phyloP scores from a whole-genome alignment of 2,888 invertebrate species.

The Thera obeliscata region DNA sequence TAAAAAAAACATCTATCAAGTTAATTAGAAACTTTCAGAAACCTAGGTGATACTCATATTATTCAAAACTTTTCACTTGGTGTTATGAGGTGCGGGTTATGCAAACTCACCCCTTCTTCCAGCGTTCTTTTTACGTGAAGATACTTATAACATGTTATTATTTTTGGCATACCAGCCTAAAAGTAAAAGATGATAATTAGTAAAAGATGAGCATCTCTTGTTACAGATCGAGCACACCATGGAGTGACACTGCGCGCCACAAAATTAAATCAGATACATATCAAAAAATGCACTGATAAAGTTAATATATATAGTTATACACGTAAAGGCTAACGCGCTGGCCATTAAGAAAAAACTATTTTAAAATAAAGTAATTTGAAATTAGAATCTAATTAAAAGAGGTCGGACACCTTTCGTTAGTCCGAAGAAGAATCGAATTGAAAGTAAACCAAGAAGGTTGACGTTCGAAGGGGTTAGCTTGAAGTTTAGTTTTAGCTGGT shows the following conservation, averaged over 20 bases:
- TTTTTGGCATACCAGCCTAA: too few species aligned
- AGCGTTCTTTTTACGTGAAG: too few species aligned
- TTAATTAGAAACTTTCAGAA: too few species aligned
- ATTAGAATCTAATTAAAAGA: not conserved
- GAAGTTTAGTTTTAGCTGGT: conserved; percentile 18
- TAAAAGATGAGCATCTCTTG: conserved; percentile 51
- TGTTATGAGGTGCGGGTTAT: too few species aligned
- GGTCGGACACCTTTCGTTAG: not conserved
- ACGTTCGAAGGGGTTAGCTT: not conserved
- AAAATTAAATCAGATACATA: conserved; percentile 67
- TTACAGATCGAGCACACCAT: conserved; percentile 76
- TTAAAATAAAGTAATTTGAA: not conserved
- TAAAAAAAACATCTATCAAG: too few species aligned
- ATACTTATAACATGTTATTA: too few species aligned
- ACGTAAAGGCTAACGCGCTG: conserved; percentile 14
- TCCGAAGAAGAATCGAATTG: not conserved
- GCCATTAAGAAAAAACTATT: conserved; percentile 5
- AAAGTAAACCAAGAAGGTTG: conserved; percentile 3
- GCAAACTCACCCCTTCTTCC: too few species aligned
- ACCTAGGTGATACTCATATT: too few species aligned
- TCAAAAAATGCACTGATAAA: conserved; percentile 78
- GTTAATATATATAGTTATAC: conserved; percentile 23
- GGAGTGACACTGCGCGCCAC: conserved; percentile 56
- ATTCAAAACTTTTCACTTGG: too few species aligned
- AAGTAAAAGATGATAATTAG: too few species aligned